Evolutionary conservation across 1,140 invertebrate genomes (phyloP), one percentile per base, ranked within the genome.

Genomic region (Pararge aegeria): DNA sequence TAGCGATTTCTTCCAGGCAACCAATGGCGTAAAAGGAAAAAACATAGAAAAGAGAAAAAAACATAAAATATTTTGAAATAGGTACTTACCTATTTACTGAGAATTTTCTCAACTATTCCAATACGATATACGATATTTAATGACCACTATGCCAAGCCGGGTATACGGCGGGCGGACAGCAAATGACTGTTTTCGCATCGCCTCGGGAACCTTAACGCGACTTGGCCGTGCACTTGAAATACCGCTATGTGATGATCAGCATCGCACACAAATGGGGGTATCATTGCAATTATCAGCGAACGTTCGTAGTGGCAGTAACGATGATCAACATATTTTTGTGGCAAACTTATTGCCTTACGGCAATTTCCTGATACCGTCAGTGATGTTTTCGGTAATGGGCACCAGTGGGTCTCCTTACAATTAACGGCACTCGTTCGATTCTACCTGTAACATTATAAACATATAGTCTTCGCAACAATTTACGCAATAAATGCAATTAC

Each of bases 141-240:
- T 42, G 16, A 42, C 3, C 38, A 42, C 38, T 42, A 10, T 18
- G 5, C 38, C 61, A 59, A 48, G 56, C 29, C 49, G 59, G 57
- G 29, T n/a, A 55, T 51, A 20, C 56, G 55, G 61, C 52, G 63
- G 61, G 55, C 58, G 55, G 27, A 61, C 57, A 56, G 27, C 61
- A 66, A 67, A 50, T 70, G 74, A 67, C 67, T 66, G 69, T 59
- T 30, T 53, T 58, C 62, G 42, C 40, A 55, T 63, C 60, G 56
- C 55, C 55, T 34, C 61, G 40, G 51, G 46, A 52, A 34, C 50
- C 55, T 65, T 61, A 38, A 58, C 56, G 48, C 34, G 68, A 68
- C 73, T 80, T 78, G 72, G 72, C 72, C 76, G 68, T 65, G 67
- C 70, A 73, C 77, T 78, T 81, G 70, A 69, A 61, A 55, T 81